Evolutionary conservation across 2,113 vertebrate genomes (phyloP), one percentile per base, ranked within the genome.

Genomic region (Pica pica): DNA sequence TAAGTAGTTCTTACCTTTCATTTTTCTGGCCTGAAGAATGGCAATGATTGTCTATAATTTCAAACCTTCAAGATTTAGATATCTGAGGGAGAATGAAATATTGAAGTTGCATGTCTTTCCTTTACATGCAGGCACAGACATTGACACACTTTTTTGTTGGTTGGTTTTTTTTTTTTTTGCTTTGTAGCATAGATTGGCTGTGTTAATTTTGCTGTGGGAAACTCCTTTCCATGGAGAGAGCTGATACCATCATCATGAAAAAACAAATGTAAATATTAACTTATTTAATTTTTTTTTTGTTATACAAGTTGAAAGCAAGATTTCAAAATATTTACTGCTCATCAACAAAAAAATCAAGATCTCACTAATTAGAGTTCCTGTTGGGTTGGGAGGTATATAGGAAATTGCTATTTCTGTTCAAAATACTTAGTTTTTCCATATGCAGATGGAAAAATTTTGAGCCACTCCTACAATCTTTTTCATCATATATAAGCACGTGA

Each of bases 1-100:
- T 77, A 94, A 82, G n/a, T 83, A 74, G 61, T 82, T 95, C 64
- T 95, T 86, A 93, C 75, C 83, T 94, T 95, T 95, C 49, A 15
- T 90, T 84, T 86, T 50, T 84, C 75, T 86, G 41, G 33, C 46
- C 82, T 85, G 28, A 93, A 85, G 78, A 92, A 78, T 46, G 28
- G 37, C 55, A 78, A 13, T 37, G 64, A 69, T 60, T 77, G 20
- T 89, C 28, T 69, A 15, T 56, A 26, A 67, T 20, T 93, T 37
- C 18, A 73, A 93, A 83, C 8, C 20, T 90, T 56, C 28, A 83
- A 6, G 21, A 73, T 52, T 30, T 70, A 41, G 20, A 9, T 73
- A 73, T 69, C 21, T 69, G 56, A 71, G 15, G 23, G 14, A 31
- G 39, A 67, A 89, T 16, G 20, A 89, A 85, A 46, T 50, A 52